Evolutionary conservation across 2,888 invertebrate species (phyloP).

Genomic region (Rhagophthalmus giganteus): DNA sequence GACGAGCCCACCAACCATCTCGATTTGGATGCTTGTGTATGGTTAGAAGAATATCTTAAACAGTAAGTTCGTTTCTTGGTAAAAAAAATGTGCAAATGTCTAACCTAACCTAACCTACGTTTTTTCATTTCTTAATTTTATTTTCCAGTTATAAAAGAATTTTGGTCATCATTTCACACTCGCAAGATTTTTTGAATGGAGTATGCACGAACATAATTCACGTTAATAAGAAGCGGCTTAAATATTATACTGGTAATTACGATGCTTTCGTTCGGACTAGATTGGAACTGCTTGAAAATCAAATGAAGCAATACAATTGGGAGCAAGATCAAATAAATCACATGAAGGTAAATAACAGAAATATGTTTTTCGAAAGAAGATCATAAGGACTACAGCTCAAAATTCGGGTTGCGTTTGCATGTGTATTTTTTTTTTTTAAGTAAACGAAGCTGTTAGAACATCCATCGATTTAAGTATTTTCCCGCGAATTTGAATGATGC

Average conservation of each 20-base stretch:
- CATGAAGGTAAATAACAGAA: slow-evolving; percentile 99
- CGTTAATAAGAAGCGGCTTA: slow-evolving; percentile 88
- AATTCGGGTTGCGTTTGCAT: no score
- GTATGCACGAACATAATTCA: slow-evolving; percentile 97
- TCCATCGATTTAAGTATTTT: no score
- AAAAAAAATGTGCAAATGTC: no score
- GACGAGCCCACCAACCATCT: slow-evolving; percentile 99
- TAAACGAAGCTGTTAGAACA: no score
- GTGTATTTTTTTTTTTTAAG: no score
- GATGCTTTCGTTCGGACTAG: slow-evolving; percentile 94
- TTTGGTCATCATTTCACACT: slow-evolving; percentile 96
- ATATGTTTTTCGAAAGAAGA: no score
- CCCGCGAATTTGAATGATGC: no score
- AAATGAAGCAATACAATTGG: slow-evolving; percentile 99
- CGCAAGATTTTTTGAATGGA: slow-evolving; percentile 98
- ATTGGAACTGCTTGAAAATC: slow-evolving; percentile 94
- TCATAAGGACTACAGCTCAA: no score
- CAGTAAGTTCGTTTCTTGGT: slow-evolving; percentile 59
- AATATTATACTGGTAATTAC: slow-evolving; percentile 90
- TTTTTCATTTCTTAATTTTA: background rate
- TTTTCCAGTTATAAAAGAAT: slow-evolving; percentile 87
- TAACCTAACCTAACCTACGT: no score
- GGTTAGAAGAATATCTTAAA: slow-evolving; percentile 98
- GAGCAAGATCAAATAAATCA: slow-evolving; percentile 99
- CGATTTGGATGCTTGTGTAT: slow-evolving; percentile 98